Percentiles rank a stretch among this genome's conserved stretches.
Conservation (phyloP, 2,888 invertebrate genomes). For the Kryphioiulus occultus region DNA sequence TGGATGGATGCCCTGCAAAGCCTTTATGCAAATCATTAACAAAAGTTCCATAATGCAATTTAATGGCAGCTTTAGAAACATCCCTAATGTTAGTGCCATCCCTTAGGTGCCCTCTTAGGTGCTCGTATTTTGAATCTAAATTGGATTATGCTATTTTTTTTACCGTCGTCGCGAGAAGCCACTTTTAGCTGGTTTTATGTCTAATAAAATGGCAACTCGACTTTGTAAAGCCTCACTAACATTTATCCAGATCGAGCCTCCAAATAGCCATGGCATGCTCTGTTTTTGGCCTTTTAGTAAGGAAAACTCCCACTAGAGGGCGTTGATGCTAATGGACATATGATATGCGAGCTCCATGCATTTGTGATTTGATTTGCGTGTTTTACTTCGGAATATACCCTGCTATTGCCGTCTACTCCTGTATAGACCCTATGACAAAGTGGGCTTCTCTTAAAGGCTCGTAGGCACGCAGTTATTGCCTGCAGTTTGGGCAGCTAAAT, state of each 20-base stretch:
- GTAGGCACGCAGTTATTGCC: no score
- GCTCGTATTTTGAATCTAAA: slow-evolving; percentile 5
- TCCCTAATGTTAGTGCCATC: background rate
- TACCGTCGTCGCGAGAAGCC: background rate
- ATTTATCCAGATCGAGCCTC: background rate
- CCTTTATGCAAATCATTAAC: slow-evolving; percentile 5
- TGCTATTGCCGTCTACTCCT: no score
- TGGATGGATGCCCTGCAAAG: background rate
- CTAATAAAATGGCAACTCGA: background rate
- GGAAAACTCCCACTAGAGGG: no score
- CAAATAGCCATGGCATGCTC: background rate
- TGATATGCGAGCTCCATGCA: no score
- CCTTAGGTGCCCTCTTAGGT: slow-evolving; percentile 5
- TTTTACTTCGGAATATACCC: no score
- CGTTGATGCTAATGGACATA: no score
- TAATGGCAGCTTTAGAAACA: background rate
- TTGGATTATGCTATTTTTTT: slow-evolving; percentile 3
- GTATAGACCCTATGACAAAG: no score
- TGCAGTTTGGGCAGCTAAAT: no score
- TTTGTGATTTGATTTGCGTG: no score
- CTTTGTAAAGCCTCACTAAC: background rate
- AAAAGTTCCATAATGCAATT: slow-evolving; percentile 5
- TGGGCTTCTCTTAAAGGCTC: no score
- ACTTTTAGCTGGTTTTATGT: background rate
- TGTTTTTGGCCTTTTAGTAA: background rate